A percentile compares a stretch with the other conserved stretches of the same genome.
These are phyloP conservation scores for Synchiropus splendidus DNA, from an alignment of 2,113 vertebrate species.

Conservation along the genomic window DNA sequence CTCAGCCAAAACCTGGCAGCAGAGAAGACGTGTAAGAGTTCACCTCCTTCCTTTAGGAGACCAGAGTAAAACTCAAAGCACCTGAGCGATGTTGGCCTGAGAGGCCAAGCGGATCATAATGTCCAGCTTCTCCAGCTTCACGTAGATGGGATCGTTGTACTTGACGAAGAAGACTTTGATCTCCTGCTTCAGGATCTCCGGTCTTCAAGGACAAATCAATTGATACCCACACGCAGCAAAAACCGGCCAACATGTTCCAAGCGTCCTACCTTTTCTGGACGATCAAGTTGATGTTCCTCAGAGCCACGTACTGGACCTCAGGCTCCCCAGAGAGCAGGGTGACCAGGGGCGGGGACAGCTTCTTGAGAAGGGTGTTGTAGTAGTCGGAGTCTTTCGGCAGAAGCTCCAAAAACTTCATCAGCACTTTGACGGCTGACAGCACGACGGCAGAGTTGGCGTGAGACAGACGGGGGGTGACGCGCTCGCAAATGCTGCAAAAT, in stretches of 20 bases:
- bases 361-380: constrained; percentile 95
- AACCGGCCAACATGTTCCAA: not conserved
- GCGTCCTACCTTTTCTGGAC: constrained; percentile 87
- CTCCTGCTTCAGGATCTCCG: constrained; percentile 97
- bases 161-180: constrained; percentile 99
- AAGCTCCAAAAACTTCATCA: constrained; percentile 98
- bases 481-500: constrained; percentile 84
- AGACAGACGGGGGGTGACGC: constrained; percentile 91
- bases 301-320: constrained; percentile 94
- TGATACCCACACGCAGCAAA: not conserved
- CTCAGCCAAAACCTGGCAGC: constrained; percentile 85
- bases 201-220: constrained; percentile 57
- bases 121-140: constrained; percentile 97
- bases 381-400: constrained; percentile 96
- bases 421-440: constrained; percentile 92
- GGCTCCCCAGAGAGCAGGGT: constrained; percentile 94
- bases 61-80: constrained; percentile 53
- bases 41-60: not conserved
- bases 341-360: constrained; percentile 89
- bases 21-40: not conserved
- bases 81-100: constrained; percentile 98
- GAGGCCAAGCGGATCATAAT: constrained; percentile 98
- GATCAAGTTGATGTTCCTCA: constrained; percentile 97
- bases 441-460: constrained; percentile 97
- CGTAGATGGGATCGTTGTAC: constrained; percentile 98